Base-by-base conservation (phyloP, 2,113 vertebrate species). In the Pachyramphus minor region DNA sequence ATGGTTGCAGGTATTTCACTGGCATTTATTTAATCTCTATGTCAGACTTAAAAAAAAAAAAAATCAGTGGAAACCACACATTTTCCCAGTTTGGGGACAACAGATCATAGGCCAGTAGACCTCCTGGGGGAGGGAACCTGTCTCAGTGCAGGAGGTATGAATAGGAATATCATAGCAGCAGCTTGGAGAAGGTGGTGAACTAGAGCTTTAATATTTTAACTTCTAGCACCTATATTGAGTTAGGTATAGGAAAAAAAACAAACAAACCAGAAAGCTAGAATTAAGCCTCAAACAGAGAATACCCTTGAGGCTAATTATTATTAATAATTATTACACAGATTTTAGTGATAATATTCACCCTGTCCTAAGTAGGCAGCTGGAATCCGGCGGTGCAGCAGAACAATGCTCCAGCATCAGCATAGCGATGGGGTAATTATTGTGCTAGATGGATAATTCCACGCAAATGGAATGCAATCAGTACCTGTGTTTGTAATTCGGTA, bases 251-350 rank as follows among this genome's bases (percentile, higher is more conserved):
- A 30, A 31, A 60, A 63, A 31, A 33, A 55, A 58, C 7, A 20
- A 33, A 22, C 12, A 30, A 53, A 14, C 7, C 22, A 64, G 71
- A 75, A 91, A 89, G 16, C 49, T 4, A 3, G 71, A 89, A 55
- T 66, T 8, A 74, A 91, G 7, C 66, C 77, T 79, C 5, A 6
- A 91, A 80, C 22, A 53, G 69, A 27, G 41, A 89, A 81, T 96
- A 60, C 33, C 47, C 52, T 90, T 30, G 68, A 90, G 85, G 56
- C 60, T 93, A 39, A 39, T 71, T 69, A 84, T n/a, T n/a, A n/a
- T n/a, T n/a, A 93, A 74, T 95, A 91, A 95, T 92, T 87, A 72
- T 94, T 74, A 92, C 64, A 56, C 79, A 90, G 35, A 77, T 90
- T 78, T 92, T 60, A 64, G 60, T 60, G 85, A 81, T 95, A 94